Evolutionary conservation across 2,797 vertebrate species (phyloP).

Genomic region (Poecilia velifera): DNA sequence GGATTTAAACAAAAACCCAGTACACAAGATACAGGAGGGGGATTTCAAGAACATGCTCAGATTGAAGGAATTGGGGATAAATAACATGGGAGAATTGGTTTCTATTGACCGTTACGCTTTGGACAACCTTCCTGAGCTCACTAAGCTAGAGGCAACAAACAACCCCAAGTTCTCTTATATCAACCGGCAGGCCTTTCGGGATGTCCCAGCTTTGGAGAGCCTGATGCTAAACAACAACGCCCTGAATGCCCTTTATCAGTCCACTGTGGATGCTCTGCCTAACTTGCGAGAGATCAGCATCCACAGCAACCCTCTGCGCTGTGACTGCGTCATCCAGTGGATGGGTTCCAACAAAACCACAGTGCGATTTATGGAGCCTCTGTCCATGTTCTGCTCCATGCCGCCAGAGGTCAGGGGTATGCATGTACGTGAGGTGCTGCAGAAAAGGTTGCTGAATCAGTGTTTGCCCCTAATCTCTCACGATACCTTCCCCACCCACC

Average conservation of each 20-base stretch:
- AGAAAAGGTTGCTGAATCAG: slow-evolving; percentile 85
- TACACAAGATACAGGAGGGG: slow-evolving; percentile 94
- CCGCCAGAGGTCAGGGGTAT: slow-evolving; percentile 89
- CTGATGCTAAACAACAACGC: slow-evolving; percentile 98
- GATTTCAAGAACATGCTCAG: slow-evolving; percentile 96
- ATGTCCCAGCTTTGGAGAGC: slow-evolving; percentile 94
- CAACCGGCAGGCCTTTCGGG: slow-evolving; percentile 89
- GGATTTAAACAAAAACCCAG: slow-evolving; percentile 97
- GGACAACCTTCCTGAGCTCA: slow-evolving; percentile 96
- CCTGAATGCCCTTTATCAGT: slow-evolving; percentile 91
- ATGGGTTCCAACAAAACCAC: slow-evolving; percentile 92
- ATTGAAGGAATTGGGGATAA: slow-evolving; percentile 95
- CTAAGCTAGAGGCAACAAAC: slow-evolving; percentile 96
- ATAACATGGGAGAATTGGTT: slow-evolving; percentile 95
- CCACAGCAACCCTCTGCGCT: slow-evolving; percentile 94
- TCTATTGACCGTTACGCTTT: slow-evolving; percentile 91
- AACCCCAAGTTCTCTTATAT: slow-evolving; percentile 95
- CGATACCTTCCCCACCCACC: slow-evolving; percentile 88
- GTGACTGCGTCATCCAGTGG: slow-evolving; percentile 96
- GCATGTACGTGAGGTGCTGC: slow-evolving; percentile 88
- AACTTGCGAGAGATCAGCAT: slow-evolving; percentile 96
- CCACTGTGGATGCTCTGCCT: slow-evolving; percentile 91
- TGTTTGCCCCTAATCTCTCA: slow-evolving; percentile 96
- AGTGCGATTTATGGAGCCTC: slow-evolving; percentile 96
- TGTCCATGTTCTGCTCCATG: slow-evolving; percentile 93